Percentiles rank a stretch among this genome's conserved stretches.
These are phyloP conservation scores for Homalodisca vitripennis DNA, from an alignment of 1,140 invertebrate species.

Conservation along the genomic window DNA sequence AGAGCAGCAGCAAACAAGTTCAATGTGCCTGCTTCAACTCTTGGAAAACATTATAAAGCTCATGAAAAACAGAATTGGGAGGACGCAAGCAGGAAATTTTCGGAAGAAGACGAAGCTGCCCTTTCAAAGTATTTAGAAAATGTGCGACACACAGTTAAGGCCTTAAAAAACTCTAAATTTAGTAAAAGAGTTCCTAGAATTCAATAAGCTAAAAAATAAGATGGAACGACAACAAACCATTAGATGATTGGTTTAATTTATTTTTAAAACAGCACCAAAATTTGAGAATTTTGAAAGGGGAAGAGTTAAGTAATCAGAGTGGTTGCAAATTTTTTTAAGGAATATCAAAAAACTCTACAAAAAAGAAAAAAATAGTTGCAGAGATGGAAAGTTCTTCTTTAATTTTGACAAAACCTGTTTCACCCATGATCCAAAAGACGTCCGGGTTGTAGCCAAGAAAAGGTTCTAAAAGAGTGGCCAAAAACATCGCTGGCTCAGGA, in stretches of 20 bases:
- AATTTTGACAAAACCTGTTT: no score
- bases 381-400: no score
- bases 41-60: not conserved
- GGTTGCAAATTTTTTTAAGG: no score
- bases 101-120: not conserved
- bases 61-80: not conserved
- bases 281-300: not conserved
- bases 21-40: not conserved
- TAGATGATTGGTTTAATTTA: constrained; percentile 12
- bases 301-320: constrained; percentile 7
- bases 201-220: constrained; percentile 15
- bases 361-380: no score
- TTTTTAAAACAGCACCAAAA: not conserved
- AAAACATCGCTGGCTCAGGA: no score
- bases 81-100: not conserved
- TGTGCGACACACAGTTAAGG: not conserved
- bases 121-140: not conserved
- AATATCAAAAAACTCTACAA: no score
- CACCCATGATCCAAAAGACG: no score
- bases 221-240: constrained; percentile 2
- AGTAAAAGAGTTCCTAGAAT: not conserved
- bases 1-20: constrained; percentile 11
- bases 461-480: no score
- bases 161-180: constrained; percentile 10
- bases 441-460: no score